A percentile compares a stretch with the other conserved stretches of the same genome.
Conservation (phyloP, 2,888 invertebrate species). For the Caenorhabditis plicata region DNA sequence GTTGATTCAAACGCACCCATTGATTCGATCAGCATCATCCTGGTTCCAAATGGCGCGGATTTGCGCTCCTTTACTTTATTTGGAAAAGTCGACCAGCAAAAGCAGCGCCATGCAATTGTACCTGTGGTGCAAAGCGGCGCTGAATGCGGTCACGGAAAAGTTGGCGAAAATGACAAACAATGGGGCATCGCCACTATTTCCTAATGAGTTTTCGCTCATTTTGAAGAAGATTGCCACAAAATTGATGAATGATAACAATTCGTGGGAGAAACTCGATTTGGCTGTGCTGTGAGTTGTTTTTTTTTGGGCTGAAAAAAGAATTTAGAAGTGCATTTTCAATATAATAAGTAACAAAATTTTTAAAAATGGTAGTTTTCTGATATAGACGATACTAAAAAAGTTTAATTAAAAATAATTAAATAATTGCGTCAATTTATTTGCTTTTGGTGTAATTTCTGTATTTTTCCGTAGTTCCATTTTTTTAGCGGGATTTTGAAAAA, state of each 20-base stretch:
- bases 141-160: slow-evolving; percentile 9
- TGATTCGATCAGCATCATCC: slow-evolving; percentile 13
- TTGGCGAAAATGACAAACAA: slow-evolving; percentile 23
- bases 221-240: slow-evolving; percentile 20
- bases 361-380: no score
- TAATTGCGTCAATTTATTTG: no score
- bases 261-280: slow-evolving; percentile 18
- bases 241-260: slow-evolving; percentile 12
- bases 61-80: slow-evolving; percentile 28
- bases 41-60: slow-evolving; percentile 34
- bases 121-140: slow-evolving; percentile 28
- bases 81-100: slow-evolving; percentile 10
- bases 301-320: no score
- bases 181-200: slow-evolving; percentile 21
- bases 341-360: no score
- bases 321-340: no score
- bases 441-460: no score
- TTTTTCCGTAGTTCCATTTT: no score
- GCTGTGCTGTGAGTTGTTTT: slow-evolving; percentile 4
- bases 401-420: no score
- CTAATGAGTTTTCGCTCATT: slow-evolving; percentile 19
- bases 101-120: slow-evolving; percentile 20
- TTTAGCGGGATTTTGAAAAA: no score
- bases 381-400: no score
- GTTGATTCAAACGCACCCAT: slow-evolving; percentile 29